A percentile compares a stretch with the other conserved stretches of the same genome.
Evolutionary conservation across 2,888 invertebrate species (phyloP).

Genomic region (Heteromurus nitidus): DNA sequence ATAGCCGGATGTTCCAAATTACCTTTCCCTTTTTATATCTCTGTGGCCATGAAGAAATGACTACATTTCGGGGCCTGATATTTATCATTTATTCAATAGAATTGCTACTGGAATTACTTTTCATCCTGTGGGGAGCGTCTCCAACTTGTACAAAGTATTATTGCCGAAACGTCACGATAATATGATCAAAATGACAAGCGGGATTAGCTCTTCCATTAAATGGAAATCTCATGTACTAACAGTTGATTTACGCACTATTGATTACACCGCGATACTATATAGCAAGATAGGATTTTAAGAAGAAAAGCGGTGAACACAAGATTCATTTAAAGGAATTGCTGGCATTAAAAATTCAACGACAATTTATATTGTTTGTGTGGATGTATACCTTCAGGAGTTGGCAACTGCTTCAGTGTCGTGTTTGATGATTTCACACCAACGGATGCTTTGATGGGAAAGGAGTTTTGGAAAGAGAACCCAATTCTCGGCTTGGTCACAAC

Average conservation of each 20-base stretch:
- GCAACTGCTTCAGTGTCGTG: slow-evolving; percentile 27
- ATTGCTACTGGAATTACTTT: background rate
- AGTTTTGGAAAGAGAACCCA: slow-evolving; percentile 26
- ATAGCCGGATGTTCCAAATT: slow-evolving; percentile 50
- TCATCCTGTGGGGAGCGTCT: background rate
- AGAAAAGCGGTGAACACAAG: background rate
- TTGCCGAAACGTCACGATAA: slow-evolving; percentile 9
- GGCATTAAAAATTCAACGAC: slow-evolving; percentile 49
- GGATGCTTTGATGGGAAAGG: slow-evolving; percentile 32
- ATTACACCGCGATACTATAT: slow-evolving; percentile 10
- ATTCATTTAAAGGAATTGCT: background rate
- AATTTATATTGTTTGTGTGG: slow-evolving; percentile 27
- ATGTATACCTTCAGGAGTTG: slow-evolving; percentile 36
- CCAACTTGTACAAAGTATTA: background rate
- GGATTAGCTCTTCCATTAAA: slow-evolving; percentile 18
- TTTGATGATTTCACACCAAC: slow-evolving; percentile 31
- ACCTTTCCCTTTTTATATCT: slow-evolving; percentile 29
- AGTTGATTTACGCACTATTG: slow-evolving; percentile 35
- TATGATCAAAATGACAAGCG: slow-evolving; percentile 39
- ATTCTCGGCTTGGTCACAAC: slow-evolving; percentile 26
- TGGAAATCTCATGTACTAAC: background rate
- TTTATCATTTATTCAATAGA: background rate
- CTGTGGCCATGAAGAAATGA: slow-evolving; percentile 27
- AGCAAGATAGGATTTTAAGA: background rate
- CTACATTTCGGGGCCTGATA: slow-evolving; percentile 12